A percentile compares a stretch with the other conserved stretches of the same genome.
Evolutionary conservation across 2,113 vertebrate genomes (phyloP).

Genomic region (Colinus virginianus): DNA sequence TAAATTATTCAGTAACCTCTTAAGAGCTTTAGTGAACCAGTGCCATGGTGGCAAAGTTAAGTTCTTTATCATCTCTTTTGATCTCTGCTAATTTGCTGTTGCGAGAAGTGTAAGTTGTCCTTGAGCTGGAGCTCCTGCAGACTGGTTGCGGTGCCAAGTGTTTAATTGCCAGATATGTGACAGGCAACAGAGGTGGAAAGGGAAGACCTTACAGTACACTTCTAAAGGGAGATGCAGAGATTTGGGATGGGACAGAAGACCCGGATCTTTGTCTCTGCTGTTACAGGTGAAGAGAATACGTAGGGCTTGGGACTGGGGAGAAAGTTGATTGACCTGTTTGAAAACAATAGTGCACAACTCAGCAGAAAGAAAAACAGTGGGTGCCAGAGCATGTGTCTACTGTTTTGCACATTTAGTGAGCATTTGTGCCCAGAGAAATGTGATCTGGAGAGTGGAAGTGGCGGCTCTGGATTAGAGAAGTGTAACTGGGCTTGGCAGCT

Average conservation of each 20-base stretch:
- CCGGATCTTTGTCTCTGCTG: background rate
- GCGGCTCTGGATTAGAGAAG: background rate
- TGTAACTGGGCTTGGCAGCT: background rate
- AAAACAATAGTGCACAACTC: background rate
- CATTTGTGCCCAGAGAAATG: background rate
- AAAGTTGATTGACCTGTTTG: background rate
- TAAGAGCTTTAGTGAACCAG: slow-evolving; percentile 6
- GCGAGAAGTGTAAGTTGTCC: background rate
- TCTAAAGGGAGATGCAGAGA: background rate
- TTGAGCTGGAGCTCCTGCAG: background rate
- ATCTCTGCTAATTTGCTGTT: slow-evolving; percentile 8
- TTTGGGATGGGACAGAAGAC: background rate
- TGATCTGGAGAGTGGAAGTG: background rate
- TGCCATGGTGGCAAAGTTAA: background rate
- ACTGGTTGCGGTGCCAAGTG: background rate
- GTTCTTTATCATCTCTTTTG: slow-evolving; percentile 45
- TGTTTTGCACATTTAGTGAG: rapidly evolving
- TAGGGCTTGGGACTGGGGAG: background rate
- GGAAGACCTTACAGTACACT: background rate
- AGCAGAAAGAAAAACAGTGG: background rate
- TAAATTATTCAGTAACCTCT: slow-evolving; percentile 49
- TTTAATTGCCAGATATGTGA: background rate
- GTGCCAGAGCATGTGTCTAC: rapidly evolving
- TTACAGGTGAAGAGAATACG: background rate
- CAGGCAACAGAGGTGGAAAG: background rate